These are phyloP conservation scores for Noctua janthina DNA, from an alignment of 2,888 invertebrate genomes.

Conservation along the genomic window DNA sequence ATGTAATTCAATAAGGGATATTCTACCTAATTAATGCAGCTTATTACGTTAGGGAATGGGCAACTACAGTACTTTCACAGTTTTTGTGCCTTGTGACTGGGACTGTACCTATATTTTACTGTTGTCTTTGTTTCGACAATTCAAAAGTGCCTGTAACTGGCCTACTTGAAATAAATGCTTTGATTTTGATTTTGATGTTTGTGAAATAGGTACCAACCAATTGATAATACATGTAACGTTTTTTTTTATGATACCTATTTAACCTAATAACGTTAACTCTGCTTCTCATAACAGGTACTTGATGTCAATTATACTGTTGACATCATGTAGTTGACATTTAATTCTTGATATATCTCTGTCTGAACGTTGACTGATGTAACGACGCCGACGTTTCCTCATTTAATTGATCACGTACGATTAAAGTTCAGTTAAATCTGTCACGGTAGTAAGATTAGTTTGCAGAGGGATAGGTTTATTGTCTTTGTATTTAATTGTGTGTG, in stretches of 20 bases:
- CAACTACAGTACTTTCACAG: too few relatives aligned
- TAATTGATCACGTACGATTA: constrained; percentile 77
- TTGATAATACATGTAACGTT: not conserved
- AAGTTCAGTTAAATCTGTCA: constrained; percentile 69
- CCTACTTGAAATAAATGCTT: too few relatives aligned
- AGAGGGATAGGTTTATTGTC: constrained; percentile 53
- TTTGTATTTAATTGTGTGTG: constrained; percentile 3
- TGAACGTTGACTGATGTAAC: constrained; percentile 45
- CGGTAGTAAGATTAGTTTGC: constrained; percentile 69
- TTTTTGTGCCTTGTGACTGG: too few relatives aligned
- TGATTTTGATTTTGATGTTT: not conserved
- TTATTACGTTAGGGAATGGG: too few relatives aligned
- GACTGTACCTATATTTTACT: too few relatives aligned
- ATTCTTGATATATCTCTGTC: constrained; percentile 35
- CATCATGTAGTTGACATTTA: constrained; percentile 25
- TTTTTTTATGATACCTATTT: not conserved
- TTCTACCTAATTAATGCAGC: not conserved
- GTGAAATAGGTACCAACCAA: not conserved
- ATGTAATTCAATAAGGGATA: not conserved
- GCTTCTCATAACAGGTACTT: constrained; percentile 8
- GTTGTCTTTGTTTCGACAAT: too few relatives aligned
- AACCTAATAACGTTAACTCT: not conserved
- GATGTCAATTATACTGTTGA: constrained; percentile 10
- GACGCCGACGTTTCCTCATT: constrained; percentile 53
- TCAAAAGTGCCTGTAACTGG: too few relatives aligned